Evolutionary conservation across 2,888 invertebrate genomes (phyloP), one percentile per base, ranked within the genome.

Genomic region (Ptychoptera contaminata): DNA sequence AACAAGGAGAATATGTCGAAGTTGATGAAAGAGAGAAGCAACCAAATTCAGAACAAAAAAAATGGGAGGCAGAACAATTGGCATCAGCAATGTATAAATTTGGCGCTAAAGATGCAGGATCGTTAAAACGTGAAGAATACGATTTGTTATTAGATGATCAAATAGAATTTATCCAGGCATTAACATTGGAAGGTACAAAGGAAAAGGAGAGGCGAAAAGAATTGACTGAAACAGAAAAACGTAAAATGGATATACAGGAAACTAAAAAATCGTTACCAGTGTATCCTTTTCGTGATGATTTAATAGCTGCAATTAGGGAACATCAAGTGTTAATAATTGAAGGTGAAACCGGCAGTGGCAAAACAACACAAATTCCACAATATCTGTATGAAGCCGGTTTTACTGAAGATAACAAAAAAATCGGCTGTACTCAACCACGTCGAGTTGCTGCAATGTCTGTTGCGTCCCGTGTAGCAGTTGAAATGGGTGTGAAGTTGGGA

Each of bases 401-500:
- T 56, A 84, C 86, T 2, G 68, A 76, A 42, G 79, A 82, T 58
- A 81, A 77, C 34, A 90, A 87, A 68, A 82, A 83, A 65, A 88
- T 97, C 56, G 97, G 96, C 1, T 98, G 97, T 59, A 98, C 97
- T 0, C 94, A 96, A 63, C 97, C 98, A 0, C 72, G 97, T 51
- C 72, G 98, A 63, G 98, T 99, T 2, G 98, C 98, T 16, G 96
- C 98, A 2, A 99, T 98, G 98, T 93, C 93, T n/a, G 98, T 99
- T 16, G 91, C 98, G 15, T 85, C 96, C 4, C 77, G 98, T 61
- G 98, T 99, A 1, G 90, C 97, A 2, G 88, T 97, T 61, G 98
- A 99, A 74, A 91, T 97, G 88, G 78, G 79, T 52, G 86, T 90
- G 0, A 98, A 97, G 68, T 70, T 98, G 23, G 98, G 97, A 42